These are phyloP conservation scores for Dicyrtomina minuta DNA, from an alignment of 2,888 invertebrate genomes.

Conservation along the genomic window DNA sequence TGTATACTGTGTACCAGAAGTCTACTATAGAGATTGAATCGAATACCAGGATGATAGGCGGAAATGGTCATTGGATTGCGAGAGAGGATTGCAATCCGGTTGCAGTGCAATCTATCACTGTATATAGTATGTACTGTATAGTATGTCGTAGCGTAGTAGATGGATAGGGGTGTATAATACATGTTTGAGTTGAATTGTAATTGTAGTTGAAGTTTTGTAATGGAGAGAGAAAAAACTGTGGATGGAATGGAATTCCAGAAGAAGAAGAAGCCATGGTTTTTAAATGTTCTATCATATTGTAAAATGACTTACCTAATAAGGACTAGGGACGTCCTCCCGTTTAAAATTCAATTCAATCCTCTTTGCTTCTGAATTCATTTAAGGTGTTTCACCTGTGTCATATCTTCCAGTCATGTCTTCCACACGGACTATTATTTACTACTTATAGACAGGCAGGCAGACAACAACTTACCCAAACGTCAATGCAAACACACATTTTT, in stretches of 20 bases:
- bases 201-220: no score
- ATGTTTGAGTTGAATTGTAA: no score
- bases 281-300: background rate
- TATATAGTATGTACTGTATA: no score
- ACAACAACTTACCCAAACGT: no score
- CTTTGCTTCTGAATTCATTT: constrained; percentile 12
- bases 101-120: no score
- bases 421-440: background rate
- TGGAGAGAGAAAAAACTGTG: constrained; percentile 4
- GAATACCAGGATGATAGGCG: constrained; percentile 22
- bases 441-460: background rate
- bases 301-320: constrained; percentile 24
- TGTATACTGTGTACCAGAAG: no score
- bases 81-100: background rate
- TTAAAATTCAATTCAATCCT: constrained; percentile 16
- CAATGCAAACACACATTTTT: no score
- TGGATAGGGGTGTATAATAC: no score
- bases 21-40: constrained; percentile 14
- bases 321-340: constrained; percentile 1
- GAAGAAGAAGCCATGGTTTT: constrained; percentile 11
- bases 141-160: no score
- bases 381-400: constrained; percentile 10
- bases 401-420: background rate
- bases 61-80: constrained; percentile 21
- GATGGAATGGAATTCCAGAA: constrained; percentile 28